A percentile compares a stretch with the other conserved stretches of the same genome.
Conservation (phyloP, 1,140 invertebrate genomes). For the Samia ricini region DNA sequence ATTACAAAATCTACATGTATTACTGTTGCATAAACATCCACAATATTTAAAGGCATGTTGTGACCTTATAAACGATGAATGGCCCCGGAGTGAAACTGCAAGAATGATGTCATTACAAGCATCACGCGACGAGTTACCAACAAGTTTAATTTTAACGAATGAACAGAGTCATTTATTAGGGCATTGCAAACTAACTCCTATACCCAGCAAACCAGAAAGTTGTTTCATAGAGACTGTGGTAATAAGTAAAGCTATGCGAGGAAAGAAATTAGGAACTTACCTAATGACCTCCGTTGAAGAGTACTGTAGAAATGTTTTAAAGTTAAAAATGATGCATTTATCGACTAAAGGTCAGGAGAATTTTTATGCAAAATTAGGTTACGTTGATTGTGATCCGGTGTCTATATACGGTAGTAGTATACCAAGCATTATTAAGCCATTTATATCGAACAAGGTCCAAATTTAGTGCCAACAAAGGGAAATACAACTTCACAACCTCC, state of each 20-base stretch:
- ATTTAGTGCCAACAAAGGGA: slow-evolving; percentile 29
- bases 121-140: slow-evolving; percentile 85
- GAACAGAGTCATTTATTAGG: slow-evolving; percentile 81
- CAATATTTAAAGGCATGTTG: slow-evolving; percentile 84
- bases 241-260: slow-evolving; percentile 82
- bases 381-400: slow-evolving; percentile 82
- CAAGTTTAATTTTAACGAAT: slow-evolving; percentile 82
- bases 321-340: slow-evolving; percentile 83
- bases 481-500: slow-evolving; percentile 24
- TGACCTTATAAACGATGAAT: slow-evolving; percentile 87
- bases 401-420: slow-evolving; percentile 79
- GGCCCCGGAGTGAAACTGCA: slow-evolving; percentile 86
- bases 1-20: slow-evolving; percentile 64
- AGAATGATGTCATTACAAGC: slow-evolving; percentile 83
- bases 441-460: slow-evolving; percentile 21
- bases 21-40: slow-evolving; percentile 83
- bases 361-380: slow-evolving; percentile 88
- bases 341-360: slow-evolving; percentile 87
- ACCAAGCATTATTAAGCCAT: slow-evolving; percentile 21
- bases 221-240: slow-evolving; percentile 89
- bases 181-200: slow-evolving; percentile 85
- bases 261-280: slow-evolving; percentile 85
- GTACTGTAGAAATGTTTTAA: slow-evolving; percentile 80
- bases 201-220: slow-evolving; percentile 81
- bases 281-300: slow-evolving; percentile 84